Percentiles rank a stretch among this genome's conserved stretches.
Evolutionary conservation across 2,888 invertebrate genomes (phyloP).

Genomic region (Autographa gamma): DNA sequence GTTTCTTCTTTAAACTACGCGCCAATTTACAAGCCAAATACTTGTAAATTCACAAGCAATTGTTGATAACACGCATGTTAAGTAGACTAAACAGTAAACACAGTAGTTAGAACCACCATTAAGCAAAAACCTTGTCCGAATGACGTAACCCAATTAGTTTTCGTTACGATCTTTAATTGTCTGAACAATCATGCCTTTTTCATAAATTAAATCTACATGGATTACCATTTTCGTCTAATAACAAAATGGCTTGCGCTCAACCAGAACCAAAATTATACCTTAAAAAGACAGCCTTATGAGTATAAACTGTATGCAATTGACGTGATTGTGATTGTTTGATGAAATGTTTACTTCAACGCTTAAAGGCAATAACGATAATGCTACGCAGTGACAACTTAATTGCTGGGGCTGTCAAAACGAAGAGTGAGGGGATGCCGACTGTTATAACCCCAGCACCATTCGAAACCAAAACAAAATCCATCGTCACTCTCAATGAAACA

Average conservation of each 20-base stretch:
- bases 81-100: conserved; percentile 30
- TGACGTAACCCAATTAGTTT: conserved; percentile 54
- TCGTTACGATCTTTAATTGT: conserved; percentile 36
- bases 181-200: conserved; percentile 48
- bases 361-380: conserved; percentile 64
- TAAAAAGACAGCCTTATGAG: conserved; percentile 34
- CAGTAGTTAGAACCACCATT: conserved; percentile 35
- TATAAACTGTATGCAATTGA: conserved; percentile 24
- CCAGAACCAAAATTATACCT: conserved; percentile 30
- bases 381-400: conserved; percentile 80
- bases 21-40: background rate
- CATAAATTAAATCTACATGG: conserved; percentile 33
- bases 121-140: conserved; percentile 49
- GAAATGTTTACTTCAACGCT: conserved; percentile 56
- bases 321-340: conserved; percentile 34
- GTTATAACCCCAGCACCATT: conserved; percentile 37
- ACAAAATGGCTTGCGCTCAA: conserved; percentile 17
- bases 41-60: conserved; percentile 34
- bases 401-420: conserved; percentile 75
- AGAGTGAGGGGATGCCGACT: conserved; percentile 63
- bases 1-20: conserved; percentile 15
- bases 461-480: conserved; percentile 26
- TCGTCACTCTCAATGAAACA: conserved; percentile 27
- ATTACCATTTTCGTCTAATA: conserved; percentile 43
- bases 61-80: conserved; percentile 32